Base-by-base conservation (phyloP, 2,888 invertebrate species). In the Ophioninae sp. region DNA sequence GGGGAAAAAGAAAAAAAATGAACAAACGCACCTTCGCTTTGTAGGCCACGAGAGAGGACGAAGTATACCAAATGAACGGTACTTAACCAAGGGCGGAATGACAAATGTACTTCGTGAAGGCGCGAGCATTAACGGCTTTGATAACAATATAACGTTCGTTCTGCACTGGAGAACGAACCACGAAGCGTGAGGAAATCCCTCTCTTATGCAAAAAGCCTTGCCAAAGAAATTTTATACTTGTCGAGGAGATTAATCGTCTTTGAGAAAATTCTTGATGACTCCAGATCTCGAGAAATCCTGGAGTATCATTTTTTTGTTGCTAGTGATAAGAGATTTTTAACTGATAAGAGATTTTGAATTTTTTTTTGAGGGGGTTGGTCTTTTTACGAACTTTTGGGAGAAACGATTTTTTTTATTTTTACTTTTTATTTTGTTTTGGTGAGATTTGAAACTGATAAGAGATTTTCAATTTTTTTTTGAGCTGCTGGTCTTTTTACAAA, bases 51-150 rank as follows among this genome's bases (percentile, higher is more conserved):
- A 39, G 59, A 82, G 64, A 67, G 59, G 64, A 30, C 59, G 75
- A 76, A 74, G 71, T 75, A 59, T 73, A 78, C 56, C 67, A 41
- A 72, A 72, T 64, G 41, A 79, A 73, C 67, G 64, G 64, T 77
- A 74, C 81, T 63, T 75, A 79, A 82, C 65, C 78, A 84, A 87
- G 85, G 82, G 85, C 85, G 77, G 82, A 63, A 84, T 87, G 85
- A 87, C 85, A 86, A 87, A 87, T 86, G 84, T 75, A 80, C 83
- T 82, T 80, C 80, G 81, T 59, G 81, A 85, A 80, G 75, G 61
- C 76, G 41, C 64, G 72, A 61, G 58, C 75, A 79, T 79, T 75
- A 76, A 79, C 61, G 59, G 67, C 69, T 83, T 63, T 61, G 65
- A 44, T 71, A 44, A 59, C 68, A 59, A 78, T 71, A 56, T 71